Conservation (phyloP, 2,113 vertebrate genomes). For the Sterna hirundo region DNA sequence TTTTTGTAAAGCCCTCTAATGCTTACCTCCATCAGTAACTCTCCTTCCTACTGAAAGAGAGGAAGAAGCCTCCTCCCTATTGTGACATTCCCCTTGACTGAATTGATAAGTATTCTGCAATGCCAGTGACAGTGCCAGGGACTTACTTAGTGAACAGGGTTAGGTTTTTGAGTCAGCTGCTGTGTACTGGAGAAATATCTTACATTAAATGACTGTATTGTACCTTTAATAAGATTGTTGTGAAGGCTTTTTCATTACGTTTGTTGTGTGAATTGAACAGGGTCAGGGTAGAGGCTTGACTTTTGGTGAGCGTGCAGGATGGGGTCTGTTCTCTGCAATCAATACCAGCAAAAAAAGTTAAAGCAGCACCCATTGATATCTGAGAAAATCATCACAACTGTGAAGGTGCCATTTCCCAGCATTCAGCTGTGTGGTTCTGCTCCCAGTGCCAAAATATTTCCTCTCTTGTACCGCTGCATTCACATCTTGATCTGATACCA, state of each 20-base stretch:
- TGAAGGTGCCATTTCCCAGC: neutral
- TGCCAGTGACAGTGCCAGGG: neutral
- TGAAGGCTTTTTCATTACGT: neutral
- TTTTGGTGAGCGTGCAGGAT: fast-evolving
- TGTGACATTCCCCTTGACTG: neutral
- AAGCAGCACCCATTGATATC: neutral
- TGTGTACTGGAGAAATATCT: neutral
- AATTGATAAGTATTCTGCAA: neutral
- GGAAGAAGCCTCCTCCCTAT: neutral
- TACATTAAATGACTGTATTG: neutral
- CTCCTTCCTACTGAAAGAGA: neutral
- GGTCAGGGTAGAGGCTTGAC: neutral
- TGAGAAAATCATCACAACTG: neutral
- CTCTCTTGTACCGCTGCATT: neutral
- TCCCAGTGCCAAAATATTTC: neutral
- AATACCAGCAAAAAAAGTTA: neutral
- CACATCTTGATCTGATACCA: neutral
- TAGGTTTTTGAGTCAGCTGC: neutral
- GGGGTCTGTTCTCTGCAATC: neutral
- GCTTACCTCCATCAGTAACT: neutral
- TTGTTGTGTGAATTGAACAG: neutral
- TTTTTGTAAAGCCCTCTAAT: neutral
- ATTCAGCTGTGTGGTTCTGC: neutral
- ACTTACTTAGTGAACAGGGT: neutral
- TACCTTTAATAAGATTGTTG: neutral